These are phyloP conservation scores for Catagonus wagneri DNA, from an alignment of 2,113 vertebrate genomes.

Conservation along the genomic window DNA sequence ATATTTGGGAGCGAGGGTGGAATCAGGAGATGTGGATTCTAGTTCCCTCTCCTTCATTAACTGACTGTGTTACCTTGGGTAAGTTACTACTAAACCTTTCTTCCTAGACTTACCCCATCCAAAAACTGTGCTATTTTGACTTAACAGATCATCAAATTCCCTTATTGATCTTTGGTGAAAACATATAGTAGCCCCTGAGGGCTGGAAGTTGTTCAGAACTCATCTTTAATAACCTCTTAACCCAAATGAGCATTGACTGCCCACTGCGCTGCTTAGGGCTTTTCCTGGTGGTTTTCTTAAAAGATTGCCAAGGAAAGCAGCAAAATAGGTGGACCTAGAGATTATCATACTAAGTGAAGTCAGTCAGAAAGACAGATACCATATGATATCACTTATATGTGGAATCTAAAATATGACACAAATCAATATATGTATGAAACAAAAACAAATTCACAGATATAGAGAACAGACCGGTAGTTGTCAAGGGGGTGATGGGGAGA, in stretches of 20 bases:
- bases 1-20: neutral
- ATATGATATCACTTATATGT: too few relatives aligned
- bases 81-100: neutral
- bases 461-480: too few relatives aligned
- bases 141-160: neutral
- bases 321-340: too few relatives aligned
- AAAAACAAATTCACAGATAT: too few relatives aligned
- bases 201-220: neutral
- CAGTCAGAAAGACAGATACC: too few relatives aligned
- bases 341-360: too few relatives aligned
- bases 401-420: too few relatives aligned
- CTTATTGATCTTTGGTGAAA: conserved; percentile 18
- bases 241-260: neutral
- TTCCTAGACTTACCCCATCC: neutral
- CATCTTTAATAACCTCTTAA: neutral
- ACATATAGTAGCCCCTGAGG: neutral
- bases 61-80: neutral
- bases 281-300: neutral
- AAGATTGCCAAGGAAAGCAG: neutral
- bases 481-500: too few relatives aligned
- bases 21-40: neutral
- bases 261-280: neutral
- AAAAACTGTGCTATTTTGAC: conserved; percentile 33
- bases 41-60: neutral
- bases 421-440: too few relatives aligned